These are phyloP conservation scores for Passer montanus DNA, from an alignment of 2,113 vertebrate species.

Conservation along the genomic window DNA sequence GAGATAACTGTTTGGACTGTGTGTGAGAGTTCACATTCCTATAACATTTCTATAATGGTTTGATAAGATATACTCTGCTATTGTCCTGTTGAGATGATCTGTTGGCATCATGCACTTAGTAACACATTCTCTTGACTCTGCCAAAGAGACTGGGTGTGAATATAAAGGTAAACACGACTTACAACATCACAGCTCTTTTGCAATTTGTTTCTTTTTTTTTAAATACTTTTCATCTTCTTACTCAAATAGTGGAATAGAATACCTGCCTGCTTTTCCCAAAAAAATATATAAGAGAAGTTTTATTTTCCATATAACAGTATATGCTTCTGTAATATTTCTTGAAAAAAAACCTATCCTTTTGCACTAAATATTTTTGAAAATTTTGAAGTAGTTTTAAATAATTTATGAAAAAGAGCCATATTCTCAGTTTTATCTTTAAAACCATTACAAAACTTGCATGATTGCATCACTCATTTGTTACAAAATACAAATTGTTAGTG, in stretches of 20 bases:
- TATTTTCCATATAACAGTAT: conserved; percentile 64
- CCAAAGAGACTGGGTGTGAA: conserved; percentile 10
- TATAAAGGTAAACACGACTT: conserved; percentile 8
- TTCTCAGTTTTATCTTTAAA: conserved; percentile 25
- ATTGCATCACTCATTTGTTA: conserved; percentile 8
- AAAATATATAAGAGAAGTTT: conserved; percentile 32
- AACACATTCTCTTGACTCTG: conserved; percentile 4
- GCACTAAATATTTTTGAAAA: conserved; percentile 70
- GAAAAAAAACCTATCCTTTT: conserved; percentile 33
- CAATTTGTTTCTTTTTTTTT: conserved; percentile 9
- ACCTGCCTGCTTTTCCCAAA: conserved; percentile 18
- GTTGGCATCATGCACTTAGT: not conserved
- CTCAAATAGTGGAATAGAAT: not conserved
- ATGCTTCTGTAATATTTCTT: conserved; percentile 55
- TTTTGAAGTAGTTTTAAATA: conserved; percentile 58
- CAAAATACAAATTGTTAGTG: not conserved
- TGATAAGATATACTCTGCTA: not conserved
- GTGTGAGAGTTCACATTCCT: not conserved
- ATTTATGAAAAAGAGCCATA: conserved; percentile 55
- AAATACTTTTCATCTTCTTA: not conserved
- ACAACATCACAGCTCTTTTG: not conserved
- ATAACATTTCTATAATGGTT: not conserved
- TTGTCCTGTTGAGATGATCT: not conserved
- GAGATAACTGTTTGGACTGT: not conserved
- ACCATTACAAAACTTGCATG: not conserved